These are phyloP conservation scores for Stictonetta naevosa DNA, from an alignment of 2,113 vertebrate species.

Conservation along the genomic window DNA sequence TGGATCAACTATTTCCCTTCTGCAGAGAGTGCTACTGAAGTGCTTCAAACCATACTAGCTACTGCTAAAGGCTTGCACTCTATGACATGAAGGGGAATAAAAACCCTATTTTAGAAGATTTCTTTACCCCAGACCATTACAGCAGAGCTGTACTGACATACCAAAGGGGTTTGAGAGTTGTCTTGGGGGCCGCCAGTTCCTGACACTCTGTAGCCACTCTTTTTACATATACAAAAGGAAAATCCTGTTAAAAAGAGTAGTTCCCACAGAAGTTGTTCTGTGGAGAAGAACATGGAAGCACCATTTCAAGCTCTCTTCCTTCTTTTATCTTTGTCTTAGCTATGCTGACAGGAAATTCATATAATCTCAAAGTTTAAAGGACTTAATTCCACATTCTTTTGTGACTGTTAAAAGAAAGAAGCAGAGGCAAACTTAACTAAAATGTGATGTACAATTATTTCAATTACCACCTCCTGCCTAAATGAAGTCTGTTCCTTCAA, in stretches of 20 bases:
- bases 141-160: not conserved
- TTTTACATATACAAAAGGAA: not conserved
- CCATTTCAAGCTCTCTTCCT: not conserved
- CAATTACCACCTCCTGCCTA: constrained; percentile 74
- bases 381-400: constrained; percentile 68
- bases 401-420: constrained; percentile 61
- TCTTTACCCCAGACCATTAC: not conserved
- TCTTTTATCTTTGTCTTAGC: constrained; percentile 7
- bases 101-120: not conserved
- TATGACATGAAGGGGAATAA: not conserved
- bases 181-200: not conserved
- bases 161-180: not conserved
- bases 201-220: not conserved
- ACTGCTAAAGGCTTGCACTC: not conserved
- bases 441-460: constrained; percentile 76
- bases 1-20: not conserved
- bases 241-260: not conserved
- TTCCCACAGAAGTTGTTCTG: not conserved
- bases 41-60: rapidly evolving
- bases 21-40: not conserved
- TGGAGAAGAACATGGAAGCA: not conserved
- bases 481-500: constrained; percentile 68
- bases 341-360: constrained; percentile 32
- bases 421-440: constrained; percentile 65
- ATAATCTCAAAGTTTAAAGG: constrained; percentile 60